phyloP scores from a whole-genome alignment of 2,888 invertebrate genomes.

The Gymnosoma rotundatum region DNA sequence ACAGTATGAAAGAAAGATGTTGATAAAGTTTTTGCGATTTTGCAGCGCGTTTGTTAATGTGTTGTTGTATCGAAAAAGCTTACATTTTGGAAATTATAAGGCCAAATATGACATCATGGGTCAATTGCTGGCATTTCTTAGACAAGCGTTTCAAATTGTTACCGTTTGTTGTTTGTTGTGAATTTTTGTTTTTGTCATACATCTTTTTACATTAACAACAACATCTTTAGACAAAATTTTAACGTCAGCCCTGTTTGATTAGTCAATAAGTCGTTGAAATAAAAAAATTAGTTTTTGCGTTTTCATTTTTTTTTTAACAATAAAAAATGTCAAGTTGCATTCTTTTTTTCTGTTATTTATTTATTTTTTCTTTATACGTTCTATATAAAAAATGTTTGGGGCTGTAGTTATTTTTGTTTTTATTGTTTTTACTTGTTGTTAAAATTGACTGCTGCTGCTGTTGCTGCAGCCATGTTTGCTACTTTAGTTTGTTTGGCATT shows the following conservation, averaged over 20 bases:
- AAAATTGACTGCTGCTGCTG: not conserved
- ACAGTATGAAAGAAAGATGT: slow-evolving; percentile 57
- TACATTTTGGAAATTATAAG: slow-evolving; percentile 61
- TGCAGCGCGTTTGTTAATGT: slow-evolving; percentile 34
- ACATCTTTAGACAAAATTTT: slow-evolving; percentile 51
- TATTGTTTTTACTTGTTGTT: not conserved
- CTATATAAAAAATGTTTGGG: slow-evolving; percentile 42
- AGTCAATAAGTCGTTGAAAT: slow-evolving; percentile 68
- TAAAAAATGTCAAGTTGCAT: slow-evolving; percentile 56
- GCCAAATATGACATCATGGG: slow-evolving; percentile 73
- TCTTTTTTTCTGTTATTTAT: slow-evolving; percentile 43
- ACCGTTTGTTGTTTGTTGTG: slow-evolving; percentile 42
- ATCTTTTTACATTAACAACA: slow-evolving; percentile 37
- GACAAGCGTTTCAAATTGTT: slow-evolving; percentile 73
- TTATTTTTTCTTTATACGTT: not conserved
- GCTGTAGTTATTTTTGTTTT: slow-evolving; percentile 17
- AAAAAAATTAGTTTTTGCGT: slow-evolving; percentile 29
- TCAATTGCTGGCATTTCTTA: slow-evolving; percentile 70
- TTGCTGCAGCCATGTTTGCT: slow-evolving; percentile 31
- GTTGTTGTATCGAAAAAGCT: slow-evolving; percentile 39
- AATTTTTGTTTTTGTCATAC: not conserved
- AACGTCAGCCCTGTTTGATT: slow-evolving; percentile 66
- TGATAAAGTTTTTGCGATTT: slow-evolving; percentile 42
- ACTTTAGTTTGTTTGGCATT: slow-evolving; percentile 54
- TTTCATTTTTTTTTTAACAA: slow-evolving; percentile 15